phyloP scores from a whole-genome alignment of 2,888 invertebrate species.

The Drosophila nr. perissopoda region DNA sequence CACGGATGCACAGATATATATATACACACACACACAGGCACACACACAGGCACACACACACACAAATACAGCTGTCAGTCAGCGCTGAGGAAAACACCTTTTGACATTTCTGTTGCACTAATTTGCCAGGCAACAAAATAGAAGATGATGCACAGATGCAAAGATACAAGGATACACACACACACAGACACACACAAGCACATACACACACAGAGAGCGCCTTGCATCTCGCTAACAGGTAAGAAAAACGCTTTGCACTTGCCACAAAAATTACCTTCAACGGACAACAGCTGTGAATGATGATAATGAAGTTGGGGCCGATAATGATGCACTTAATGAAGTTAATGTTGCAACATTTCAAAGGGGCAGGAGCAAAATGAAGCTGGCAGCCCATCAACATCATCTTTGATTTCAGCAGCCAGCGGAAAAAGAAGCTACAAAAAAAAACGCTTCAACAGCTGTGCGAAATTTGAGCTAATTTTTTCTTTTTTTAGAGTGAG shows the following conservation, averaged over 20 bases:
- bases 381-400: background rate
- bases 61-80: conserved; percentile 30
- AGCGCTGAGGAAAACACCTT: conserved; percentile 33
- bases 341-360: conserved; percentile 7
- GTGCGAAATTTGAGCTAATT: conserved; percentile 56
- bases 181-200: conserved; percentile 8
- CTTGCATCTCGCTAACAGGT: conserved; percentile 58
- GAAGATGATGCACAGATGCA: conserved; percentile 14
- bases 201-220: conserved; percentile 12
- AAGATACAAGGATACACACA: conserved; percentile 3
- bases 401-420: conserved; percentile 30
- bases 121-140: conserved; percentile 40
- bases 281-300: conserved; percentile 68
- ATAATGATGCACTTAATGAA: conserved; percentile 11
- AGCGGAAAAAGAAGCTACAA: background rate
- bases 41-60: background rate
- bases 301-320: conserved; percentile 19
- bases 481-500: conserved; percentile 1
- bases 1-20: conserved; percentile 38
- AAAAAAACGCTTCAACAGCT: conserved; percentile 39
- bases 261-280: conserved; percentile 20
- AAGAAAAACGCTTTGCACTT: conserved; percentile 32
- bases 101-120: conserved; percentile 64
- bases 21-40: background rate
- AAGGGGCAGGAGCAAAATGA: background rate